Percentiles rank a stretch among this genome's conserved stretches.
Evolutionary conservation across 2,113 vertebrate genomes (phyloP).

Genomic region (Microcebus lehilahytsara): DNA sequence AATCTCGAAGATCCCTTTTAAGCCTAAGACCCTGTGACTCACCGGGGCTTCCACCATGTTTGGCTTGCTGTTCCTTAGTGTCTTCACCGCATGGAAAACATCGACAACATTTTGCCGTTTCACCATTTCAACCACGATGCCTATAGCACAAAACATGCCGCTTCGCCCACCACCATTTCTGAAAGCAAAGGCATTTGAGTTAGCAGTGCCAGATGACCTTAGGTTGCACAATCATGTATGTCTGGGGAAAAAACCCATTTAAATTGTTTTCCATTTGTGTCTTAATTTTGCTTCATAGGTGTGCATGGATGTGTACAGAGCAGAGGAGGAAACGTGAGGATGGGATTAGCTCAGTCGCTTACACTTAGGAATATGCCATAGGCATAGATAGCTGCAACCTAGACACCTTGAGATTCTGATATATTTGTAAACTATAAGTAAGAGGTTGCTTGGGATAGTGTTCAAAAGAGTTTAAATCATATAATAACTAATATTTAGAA

Average conservation of each 20-base stretch:
- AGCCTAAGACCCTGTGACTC: slow-evolving; percentile 70
- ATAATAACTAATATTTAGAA: background rate
- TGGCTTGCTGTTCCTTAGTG: slow-evolving; percentile 97
- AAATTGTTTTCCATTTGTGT: background rate
- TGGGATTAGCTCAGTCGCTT: background rate
- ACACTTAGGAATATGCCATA: no score
- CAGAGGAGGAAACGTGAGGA: background rate
- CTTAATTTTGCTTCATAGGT: background rate
- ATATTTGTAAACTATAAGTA: background rate
- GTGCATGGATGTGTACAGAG: no score
- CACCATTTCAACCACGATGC: slow-evolving; percentile 98
- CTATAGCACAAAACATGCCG: slow-evolving; percentile 96
- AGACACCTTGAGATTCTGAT: background rate
- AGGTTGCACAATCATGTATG: background rate
- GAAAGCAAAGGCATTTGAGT: background rate
- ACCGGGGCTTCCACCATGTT: slow-evolving; percentile 99
- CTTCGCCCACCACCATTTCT: slow-evolving; percentile 97
- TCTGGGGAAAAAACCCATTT: background rate
- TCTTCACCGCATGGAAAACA: slow-evolving; percentile 98
- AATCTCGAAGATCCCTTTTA: background rate
- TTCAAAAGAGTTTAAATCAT: background rate
- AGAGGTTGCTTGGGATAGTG: background rate
- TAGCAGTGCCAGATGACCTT: rapidly evolving
- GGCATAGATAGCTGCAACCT: background rate
- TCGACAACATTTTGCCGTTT: slow-evolving; percentile 98